Base-by-base conservation (phyloP, 2,888 invertebrate genomes). In the Cantharis flavilabris region DNA sequence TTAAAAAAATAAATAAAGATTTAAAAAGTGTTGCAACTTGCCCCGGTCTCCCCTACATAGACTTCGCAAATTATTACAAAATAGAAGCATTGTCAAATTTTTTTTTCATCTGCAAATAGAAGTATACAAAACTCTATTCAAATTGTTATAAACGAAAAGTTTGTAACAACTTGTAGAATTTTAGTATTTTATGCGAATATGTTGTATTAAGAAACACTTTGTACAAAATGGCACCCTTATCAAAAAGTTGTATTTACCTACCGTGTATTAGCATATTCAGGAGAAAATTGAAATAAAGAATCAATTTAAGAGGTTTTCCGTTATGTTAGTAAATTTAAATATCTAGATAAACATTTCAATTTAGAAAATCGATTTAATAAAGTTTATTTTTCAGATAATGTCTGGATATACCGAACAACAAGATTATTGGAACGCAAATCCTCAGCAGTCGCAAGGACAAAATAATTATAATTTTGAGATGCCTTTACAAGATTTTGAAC, bases 391-490 rank as follows among this genome's bases (percentile, higher is more conserved):
- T 18, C 71, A 71, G 20, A 77, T 70, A 78, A 80, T 82, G 82
- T 80, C 82, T 9, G 79, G 80, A 16, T 75, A 80, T 67, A 70
- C 73, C 18, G 79, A 72, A 65, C 49, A 49, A 7, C 81, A 81
- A 78, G 81, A 81, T 79, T 82, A 82, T 74, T 82, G 82, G 83
- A 75, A 75, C 65, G 78, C 72, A 71, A 80, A 80, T 78, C 76
- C 71, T 16, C 49, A 49, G 7, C 79, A 79, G 49, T 74, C 75
- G 23, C 81, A 81, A 72, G 79, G 81, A 28, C 81, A 82, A 64
- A 81, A 80, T 64, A 79, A 81, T 73, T 83, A 82, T 76, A 84
- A 85, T 79, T 85, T 84, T 73, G 84, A 85, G 80, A 83, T 85
- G 77, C 84, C 85, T n/a, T 81, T 80, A 79, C 83, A 84, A 80